These are phyloP conservation scores for Sapayoa aenigma DNA, from an alignment of 2,113 vertebrate genomes.

Conservation along the genomic window DNA sequence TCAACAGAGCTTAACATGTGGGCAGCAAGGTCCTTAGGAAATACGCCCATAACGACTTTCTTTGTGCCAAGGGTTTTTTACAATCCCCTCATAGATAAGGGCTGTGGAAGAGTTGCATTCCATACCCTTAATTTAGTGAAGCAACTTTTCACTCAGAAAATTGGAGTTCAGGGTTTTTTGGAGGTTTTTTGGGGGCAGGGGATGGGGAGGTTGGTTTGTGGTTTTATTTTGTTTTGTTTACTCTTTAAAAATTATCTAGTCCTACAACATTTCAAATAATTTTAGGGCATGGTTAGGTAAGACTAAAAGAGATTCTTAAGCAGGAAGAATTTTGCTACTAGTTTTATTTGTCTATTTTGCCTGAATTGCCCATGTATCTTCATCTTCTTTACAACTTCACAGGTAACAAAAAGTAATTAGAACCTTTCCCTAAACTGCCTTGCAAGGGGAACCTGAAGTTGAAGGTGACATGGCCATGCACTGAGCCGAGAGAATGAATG, in stretches of 20 bases:
- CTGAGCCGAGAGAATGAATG: neutral
- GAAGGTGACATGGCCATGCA: rapidly evolving
- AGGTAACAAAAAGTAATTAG: neutral
- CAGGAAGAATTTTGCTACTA: neutral
- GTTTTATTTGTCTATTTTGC: neutral
- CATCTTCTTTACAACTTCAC: neutral
- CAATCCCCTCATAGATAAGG: neutral
- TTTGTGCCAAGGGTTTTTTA: neutral
- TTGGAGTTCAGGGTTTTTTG: rapidly evolving
- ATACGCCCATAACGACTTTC: neutral
- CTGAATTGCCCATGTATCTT: neutral
- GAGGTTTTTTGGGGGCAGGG: no score
- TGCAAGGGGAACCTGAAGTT: neutral
- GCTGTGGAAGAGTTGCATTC: neutral
- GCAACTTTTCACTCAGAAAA: neutral
- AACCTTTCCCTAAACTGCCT: neutral
- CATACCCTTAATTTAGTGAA: neutral
- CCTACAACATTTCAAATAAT: neutral
- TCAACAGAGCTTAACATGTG: neutral
- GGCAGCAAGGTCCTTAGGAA: neutral
- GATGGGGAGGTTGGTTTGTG: no score
- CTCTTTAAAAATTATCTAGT: neutral
- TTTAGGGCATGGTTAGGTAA: neutral
- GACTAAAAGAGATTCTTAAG: neutral
- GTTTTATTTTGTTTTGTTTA: neutral